A percentile compares a stretch with the other conserved stretches of the same genome.
Conservation (phyloP, 2,888 invertebrate species). For the Dolichomitus sp. region DNA sequence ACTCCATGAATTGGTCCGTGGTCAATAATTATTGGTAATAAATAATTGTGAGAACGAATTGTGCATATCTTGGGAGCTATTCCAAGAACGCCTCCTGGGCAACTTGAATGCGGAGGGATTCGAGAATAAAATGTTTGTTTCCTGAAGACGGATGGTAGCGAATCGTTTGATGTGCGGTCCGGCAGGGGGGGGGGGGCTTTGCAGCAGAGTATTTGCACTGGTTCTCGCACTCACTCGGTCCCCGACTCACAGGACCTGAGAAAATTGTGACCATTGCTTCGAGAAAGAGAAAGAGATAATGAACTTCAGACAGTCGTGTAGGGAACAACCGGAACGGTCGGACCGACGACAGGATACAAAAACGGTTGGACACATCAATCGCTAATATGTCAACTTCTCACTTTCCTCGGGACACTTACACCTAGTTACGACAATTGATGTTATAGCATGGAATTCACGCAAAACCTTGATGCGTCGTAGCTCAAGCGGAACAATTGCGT, state of each 20-base stretch:
- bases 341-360: conserved; percentile 3
- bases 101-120: conserved; percentile 10
- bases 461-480: conserved; percentile 4
- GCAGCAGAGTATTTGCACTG: conserved; percentile 26
- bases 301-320: conserved; percentile 6
- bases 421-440: conserved; percentile 24
- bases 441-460: conserved; percentile 25
- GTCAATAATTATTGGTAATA: conserved; percentile 65
- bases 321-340: conserved; percentile 32
- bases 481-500: conserved; percentile 36
- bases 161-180: conserved; percentile 49
- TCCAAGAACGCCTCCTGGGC: conserved; percentile 51
- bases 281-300: conserved; percentile 54
- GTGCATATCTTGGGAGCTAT: conserved; percentile 53
- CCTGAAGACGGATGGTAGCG: conserved; percentile 54
- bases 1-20: conserved; percentile 41
- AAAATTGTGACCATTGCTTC: conserved; percentile 63
- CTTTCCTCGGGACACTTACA: conserved; percentile 4
- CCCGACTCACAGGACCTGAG: conserved; percentile 48
- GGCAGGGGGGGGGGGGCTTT: too few species aligned
- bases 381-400: conserved; percentile 49
- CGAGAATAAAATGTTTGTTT: conserved; percentile 59
- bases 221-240: conserved; percentile 25
- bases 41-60: conserved; percentile 66
- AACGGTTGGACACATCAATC: conserved; percentile 37